Evolutionary conservation across 2,888 invertebrate species (phyloP), one percentile per base, ranked within the genome.

Genomic region (Esperia sulphurella): DNA sequence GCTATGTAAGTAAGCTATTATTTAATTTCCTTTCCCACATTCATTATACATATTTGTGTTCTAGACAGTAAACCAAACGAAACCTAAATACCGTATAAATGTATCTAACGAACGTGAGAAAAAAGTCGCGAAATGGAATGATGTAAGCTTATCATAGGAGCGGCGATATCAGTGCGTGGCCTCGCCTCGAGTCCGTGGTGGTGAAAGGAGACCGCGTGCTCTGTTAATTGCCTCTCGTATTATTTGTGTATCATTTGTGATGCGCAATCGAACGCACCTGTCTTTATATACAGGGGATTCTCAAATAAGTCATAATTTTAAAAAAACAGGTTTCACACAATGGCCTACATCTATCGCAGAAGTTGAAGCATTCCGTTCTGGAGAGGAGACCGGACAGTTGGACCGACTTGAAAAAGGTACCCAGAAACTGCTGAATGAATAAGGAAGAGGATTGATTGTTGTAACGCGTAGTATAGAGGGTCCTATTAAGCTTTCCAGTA

Each of bases 161-260:
- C 30, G 31, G 45, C 42, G 45, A 47, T 53, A 58, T 61, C 54
- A 53, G 55, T 45, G 55, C 28, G 39, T 41, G 48, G 50, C 53
- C 48, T 51, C 52, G 54, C 50, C 35, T 48, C 5, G 21, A 21
- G 21, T 3, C 21, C 21, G 21, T 21, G 21, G 21, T 21, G 63
- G 85, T 86, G 86, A 86, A 86, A 84, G 85, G 82, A 68, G 67
- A 57, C 56, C 59, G 63, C 68, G 57, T 64, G 59, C 58, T 58
- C 59, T 55, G 59, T 56, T 81, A 82, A 83, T 82, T 79, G 76
- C 65, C 58, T 51, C 56, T 62, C 51, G 59, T 65, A 72, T 68
- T 77, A 84, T 83, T 80, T 74, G 75, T 74, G 75, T 82, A 84
- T 80, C 80, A 84, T 69, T 82, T 49, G 61, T 57, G 69, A 74